Conservation (phyloP, 2,113 vertebrate genomes). For the Alligator mississippiensis region DNA sequence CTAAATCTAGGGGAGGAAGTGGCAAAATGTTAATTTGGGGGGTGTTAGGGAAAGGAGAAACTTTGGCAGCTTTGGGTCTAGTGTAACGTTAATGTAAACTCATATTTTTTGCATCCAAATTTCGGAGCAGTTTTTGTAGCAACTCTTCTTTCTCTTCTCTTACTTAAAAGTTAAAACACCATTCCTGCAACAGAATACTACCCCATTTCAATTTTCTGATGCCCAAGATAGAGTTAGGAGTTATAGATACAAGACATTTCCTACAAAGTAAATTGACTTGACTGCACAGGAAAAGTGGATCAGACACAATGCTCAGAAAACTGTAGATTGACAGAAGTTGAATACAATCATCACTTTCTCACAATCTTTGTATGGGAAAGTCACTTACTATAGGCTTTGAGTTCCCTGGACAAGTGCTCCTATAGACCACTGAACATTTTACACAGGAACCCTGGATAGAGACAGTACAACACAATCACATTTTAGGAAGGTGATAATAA, state of each 20-base stretch:
- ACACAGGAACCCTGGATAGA: slow-evolving; percentile 79
- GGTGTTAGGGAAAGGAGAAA: background rate
- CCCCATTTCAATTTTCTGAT: background rate
- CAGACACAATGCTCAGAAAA: background rate
- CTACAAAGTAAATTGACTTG: background rate
- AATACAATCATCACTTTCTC: background rate
- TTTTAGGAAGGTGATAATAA: background rate
- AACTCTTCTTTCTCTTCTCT: background rate
- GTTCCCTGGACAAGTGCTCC: slow-evolving; percentile 75
- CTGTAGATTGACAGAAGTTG: background rate
- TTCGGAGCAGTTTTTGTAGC: background rate
- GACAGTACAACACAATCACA: background rate
- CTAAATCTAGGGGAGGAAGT: background rate
- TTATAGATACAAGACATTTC: background rate
- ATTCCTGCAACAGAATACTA: background rate
- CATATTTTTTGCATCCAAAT: background rate
- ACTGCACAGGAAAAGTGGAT: no score
- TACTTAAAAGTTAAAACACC: background rate
- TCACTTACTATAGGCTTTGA: slow-evolving; percentile 76
- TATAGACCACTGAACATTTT: slow-evolving; percentile 57
- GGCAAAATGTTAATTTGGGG: background rate
- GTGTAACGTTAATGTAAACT: background rate
- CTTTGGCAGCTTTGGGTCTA: slow-evolving; percentile 5
- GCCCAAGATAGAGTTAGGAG: background rate
- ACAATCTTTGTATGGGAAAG: background rate